Conservation (phyloP, 2,797 vertebrate genomes). For the Valencia hispanica region DNA sequence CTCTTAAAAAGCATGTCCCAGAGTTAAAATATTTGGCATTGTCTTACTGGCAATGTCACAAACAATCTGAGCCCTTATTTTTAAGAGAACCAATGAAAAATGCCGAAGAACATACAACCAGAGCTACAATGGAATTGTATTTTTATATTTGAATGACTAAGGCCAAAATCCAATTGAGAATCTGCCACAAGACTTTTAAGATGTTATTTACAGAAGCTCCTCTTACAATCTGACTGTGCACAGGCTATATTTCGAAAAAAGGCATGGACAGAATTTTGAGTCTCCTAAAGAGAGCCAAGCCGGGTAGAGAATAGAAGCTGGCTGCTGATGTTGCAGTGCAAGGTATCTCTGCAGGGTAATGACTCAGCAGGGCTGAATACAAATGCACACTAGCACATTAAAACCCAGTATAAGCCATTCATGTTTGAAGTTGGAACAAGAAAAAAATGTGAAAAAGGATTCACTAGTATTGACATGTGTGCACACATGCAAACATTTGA, state of each 20-base stretch:
- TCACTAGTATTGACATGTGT: not conserved
- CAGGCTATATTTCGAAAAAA: not conserved
- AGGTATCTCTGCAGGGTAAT: not conserved
- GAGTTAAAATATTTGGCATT: not conserved
- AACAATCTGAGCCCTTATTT: not conserved
- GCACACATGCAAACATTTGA: conserved; percentile 27
- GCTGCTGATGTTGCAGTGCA: no score
- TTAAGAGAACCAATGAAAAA: not conserved
- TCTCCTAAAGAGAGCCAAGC: not conserved
- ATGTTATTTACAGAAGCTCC: not conserved
- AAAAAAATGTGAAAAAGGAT: not conserved
- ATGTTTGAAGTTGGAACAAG: not conserved
- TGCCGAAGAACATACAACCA: not conserved
- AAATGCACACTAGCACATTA: not conserved
- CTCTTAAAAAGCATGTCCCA: not conserved
- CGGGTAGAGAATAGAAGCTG: no score
- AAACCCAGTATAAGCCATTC: not conserved
- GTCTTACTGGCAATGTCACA: not conserved
- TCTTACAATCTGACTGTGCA: not conserved
- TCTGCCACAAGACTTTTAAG: not conserved
- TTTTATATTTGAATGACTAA: not conserved
- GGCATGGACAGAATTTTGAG: not conserved
- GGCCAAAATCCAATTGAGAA: not conserved
- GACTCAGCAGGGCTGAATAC: not conserved
- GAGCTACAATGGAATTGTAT: not conserved